Evolutionary conservation across 2,797 vertebrate species (phyloP), one percentile per base, ranked within the genome.

Genomic region (Brachyalestes nurse): DNA sequence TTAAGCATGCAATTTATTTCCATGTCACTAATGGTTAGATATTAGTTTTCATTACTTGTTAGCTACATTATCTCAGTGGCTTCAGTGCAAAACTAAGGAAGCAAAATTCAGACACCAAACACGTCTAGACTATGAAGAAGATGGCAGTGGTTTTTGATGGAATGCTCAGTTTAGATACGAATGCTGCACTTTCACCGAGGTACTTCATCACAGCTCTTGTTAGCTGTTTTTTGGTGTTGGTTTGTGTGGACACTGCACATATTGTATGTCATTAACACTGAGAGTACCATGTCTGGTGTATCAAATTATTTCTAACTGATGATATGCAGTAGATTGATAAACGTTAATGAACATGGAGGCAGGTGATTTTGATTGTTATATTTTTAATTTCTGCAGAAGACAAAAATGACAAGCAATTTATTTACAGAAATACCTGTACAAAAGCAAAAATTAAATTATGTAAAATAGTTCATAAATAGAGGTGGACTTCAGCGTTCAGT

Each of bases 391-490:
- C 89, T 97, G 96, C 96, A 97, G 96, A 97, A 67, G 96, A 98
- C 97, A 96, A 98, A 97, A 97, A 96, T 97, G 96, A 97, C 97
- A 98, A 97, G 97, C 97, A 97, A 96, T 97, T 96, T 99, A 99
- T 99, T 98, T 99, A 99, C 97, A 99, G 95, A 96, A 97, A 83
- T 85, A 98, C 95, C 97, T 99, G 96, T 99, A 99, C 98, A 99
- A 98, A 98, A 97, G 95, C 96, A 98, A 87, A 83, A 98, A 96
- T 97, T 97, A 98, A 97, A 97, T 97, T 97, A 98, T 97, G 96
- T 97, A 98, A 98, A 96, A 97, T 97, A 97, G 96, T 96, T 97
- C 96, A 99, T 98, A 98, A 99, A 99, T 98, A 99, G 96, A 97
- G 96, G 96, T 97, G 97, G 97, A 97, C 94, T 96, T 97, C 76